A percentile compares a stretch with the other conserved stretches of the same genome.
Conservation (phyloP, 92 coral and sea anemone species). For the Anthopleura xanthogrammica region DNA sequence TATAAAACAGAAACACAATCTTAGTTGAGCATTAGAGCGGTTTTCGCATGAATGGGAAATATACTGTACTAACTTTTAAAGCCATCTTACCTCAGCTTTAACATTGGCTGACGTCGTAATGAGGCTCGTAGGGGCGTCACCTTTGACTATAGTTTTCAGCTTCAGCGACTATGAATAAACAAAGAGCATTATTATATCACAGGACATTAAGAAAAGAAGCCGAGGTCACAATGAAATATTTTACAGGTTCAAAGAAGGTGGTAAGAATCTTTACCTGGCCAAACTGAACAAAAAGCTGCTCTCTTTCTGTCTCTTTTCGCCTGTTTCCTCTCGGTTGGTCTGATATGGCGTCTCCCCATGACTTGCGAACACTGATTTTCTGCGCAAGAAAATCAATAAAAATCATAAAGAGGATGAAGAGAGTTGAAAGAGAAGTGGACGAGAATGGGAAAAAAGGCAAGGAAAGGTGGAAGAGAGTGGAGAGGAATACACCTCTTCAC, state of each 20-base stretch:
- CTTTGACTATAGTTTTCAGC: slow-evolving; percentile 78
- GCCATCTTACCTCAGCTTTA: slow-evolving; percentile 58
- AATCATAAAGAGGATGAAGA: not conserved
- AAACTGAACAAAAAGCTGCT: slow-evolving; percentile 76
- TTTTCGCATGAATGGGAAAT: too few relatives aligned
- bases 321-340: slow-evolving; percentile 78
- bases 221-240: not conserved
- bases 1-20: slow-evolving; percentile 10
- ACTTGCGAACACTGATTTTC: slow-evolving; percentile 90
- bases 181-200: not conserved
- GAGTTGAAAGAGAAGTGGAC: not conserved
- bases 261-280: slow-evolving; percentile 66
- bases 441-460: not conserved
- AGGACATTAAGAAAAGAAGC: not conserved
- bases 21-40: not conserved
- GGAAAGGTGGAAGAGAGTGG: not conserved
- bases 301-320: slow-evolving; percentile 79
- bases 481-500: not conserved
- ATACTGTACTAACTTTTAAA: too few relatives aligned
- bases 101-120: slow-evolving; percentile 69
- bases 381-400: slow-evolving; percentile 1
- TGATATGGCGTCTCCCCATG: slow-evolving; percentile 74
- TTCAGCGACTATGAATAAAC: slow-evolving; percentile 58
- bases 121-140: slow-evolving; percentile 87
- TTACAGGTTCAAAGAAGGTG: not conserved